Evolutionary conservation across 1,140 invertebrate species (phyloP).

Genomic region (Spodoptera litura): DNA sequence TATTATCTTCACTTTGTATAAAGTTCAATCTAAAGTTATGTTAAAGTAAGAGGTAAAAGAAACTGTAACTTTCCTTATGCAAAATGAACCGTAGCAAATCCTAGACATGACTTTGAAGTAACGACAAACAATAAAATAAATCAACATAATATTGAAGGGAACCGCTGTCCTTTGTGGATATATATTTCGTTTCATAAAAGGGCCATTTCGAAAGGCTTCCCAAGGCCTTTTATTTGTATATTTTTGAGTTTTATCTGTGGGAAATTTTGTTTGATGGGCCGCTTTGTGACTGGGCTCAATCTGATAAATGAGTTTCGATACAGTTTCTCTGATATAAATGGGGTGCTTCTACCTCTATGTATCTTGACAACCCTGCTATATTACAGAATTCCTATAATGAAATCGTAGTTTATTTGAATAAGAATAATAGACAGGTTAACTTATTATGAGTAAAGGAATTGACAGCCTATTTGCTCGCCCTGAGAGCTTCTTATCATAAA

Average conservation of each 20-base stretch:
- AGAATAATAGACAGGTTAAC: background rate
- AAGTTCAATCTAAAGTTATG: too few relatives aligned
- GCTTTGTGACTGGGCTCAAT: conserved; percentile 10
- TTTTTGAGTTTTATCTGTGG: conserved; percentile 17
- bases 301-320: conserved; percentile 34
- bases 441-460: too few relatives aligned
- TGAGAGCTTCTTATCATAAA: too few relatives aligned
- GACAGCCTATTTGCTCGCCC: too few relatives aligned
- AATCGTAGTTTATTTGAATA: background rate
- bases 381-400: background rate
- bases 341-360: conserved; percentile 10
- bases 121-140: conserved; percentile 21
- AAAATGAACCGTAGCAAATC: background rate
- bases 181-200: conserved; percentile 27
- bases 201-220: conserved; percentile 3
- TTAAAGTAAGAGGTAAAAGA: too few relatives aligned
- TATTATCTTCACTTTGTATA: too few relatives aligned
- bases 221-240: conserved; percentile 5
- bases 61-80: conserved; percentile 9
- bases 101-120: background rate
- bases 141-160: conserved; percentile 26
- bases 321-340: conserved; percentile 11
- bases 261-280: conserved; percentile 1
- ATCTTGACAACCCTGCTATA: conserved; percentile 1
- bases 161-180: conserved; percentile 1